Evolutionary conservation across 2,113 vertebrate species (phyloP).

Genomic region (Pardalotus punctatus): DNA sequence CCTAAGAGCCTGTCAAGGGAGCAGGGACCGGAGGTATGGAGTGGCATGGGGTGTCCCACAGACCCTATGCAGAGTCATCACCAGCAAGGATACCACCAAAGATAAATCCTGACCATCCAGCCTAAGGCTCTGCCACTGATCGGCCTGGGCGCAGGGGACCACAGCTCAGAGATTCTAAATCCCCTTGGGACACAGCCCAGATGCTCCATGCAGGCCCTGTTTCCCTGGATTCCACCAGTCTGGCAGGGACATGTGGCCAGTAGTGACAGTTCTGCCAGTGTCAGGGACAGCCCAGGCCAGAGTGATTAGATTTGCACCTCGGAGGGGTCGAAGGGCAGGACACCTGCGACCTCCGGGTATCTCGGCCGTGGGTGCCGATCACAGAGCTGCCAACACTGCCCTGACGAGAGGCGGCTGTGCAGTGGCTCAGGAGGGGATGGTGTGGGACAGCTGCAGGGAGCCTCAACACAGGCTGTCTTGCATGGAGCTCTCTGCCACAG

Average conservation of each 20-base stretch:
- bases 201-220: not conserved
- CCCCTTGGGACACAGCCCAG: not conserved
- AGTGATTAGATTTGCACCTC: not conserved
- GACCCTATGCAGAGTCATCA: not conserved
- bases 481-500: not conserved
- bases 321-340: not conserved
- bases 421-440: rapidly evolving
- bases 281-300: not conserved
- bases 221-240: not conserved
- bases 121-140: not conserved
- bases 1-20: rapidly evolving
- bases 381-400: not conserved
- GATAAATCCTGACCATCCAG: not conserved
- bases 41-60: not conserved
- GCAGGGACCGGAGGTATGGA: not conserved
- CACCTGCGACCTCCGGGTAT: not conserved
- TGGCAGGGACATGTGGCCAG: not conserved
- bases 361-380: rapidly evolving
- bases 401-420: rapidly evolving
- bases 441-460: not conserved
- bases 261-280: not conserved
- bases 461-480: not conserved
- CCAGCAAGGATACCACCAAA: not conserved
- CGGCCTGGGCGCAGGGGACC: not conserved
- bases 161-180: not conserved